A percentile compares a stretch with the other conserved stretches of the same genome.
Conservation (phyloP, 2,888 invertebrate species). For the Andrena trimmerana region DNA sequence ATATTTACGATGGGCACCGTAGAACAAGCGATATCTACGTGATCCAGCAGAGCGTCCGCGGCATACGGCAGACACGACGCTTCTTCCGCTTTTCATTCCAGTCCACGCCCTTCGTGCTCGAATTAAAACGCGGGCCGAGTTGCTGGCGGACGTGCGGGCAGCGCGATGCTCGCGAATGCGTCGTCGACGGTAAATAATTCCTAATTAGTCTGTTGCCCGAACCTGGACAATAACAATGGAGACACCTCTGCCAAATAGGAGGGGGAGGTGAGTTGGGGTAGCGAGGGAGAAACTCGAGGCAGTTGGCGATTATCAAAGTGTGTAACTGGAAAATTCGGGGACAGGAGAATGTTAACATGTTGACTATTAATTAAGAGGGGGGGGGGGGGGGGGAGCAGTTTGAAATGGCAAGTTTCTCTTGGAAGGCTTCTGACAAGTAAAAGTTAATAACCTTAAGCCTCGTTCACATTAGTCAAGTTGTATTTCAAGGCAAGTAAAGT, state of each 20-base stretch:
- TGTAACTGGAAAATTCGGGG: too few relatives aligned
- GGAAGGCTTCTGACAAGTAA: too few relatives aligned
- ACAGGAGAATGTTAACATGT: too few relatives aligned
- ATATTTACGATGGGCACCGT: conserved; percentile 70
- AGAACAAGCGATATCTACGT: conserved; percentile 68
- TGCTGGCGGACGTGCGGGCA: conserved; percentile 57
- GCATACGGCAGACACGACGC: conserved; percentile 47
- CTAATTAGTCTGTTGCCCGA: conserved; percentile 58
- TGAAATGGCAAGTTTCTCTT: too few relatives aligned
- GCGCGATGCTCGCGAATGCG: conserved; percentile 53
- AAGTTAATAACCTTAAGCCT: too few relatives aligned
- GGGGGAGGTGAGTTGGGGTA: background rate
- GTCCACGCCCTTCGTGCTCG: conserved; percentile 60
- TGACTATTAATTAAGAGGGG: too few relatives aligned
- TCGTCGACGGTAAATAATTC: conserved; percentile 64
- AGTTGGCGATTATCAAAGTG: too few relatives aligned
- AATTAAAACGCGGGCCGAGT: conserved; percentile 68
- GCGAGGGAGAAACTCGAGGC: background rate
- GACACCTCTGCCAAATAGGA: conserved; percentile 8
- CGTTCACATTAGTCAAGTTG: too few relatives aligned
- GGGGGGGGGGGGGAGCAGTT: too few relatives aligned
- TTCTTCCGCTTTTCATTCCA: conserved; percentile 70
- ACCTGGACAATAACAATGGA: conserved; percentile 45
- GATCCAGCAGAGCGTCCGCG: conserved; percentile 59
- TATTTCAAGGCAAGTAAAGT: too few relatives aligned